Evolutionary conservation across 2,797 vertebrate genomes (phyloP), one percentile per base, ranked within the genome.

Genomic region (Spinus olivaceus): DNA sequence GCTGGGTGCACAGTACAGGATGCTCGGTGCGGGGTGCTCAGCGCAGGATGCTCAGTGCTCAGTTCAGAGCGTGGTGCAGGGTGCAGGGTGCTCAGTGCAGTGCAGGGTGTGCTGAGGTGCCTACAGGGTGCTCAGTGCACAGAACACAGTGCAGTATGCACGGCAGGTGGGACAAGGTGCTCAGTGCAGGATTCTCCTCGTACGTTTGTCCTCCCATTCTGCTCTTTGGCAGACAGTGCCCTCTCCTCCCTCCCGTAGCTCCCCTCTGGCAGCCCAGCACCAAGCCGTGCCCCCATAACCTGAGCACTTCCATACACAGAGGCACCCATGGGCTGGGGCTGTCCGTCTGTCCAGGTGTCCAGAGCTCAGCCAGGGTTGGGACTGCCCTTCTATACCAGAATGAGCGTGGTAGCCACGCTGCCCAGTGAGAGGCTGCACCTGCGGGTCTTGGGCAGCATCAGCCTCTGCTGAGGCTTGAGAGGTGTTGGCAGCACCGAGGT

Each of bases 361-460:
- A 5, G 24, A 44, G 35, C 30, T 61, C 72, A 17, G 42, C 42
- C 27, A 8, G 9, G 7, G 1, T 4, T 5, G 4, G 64, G 7
- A 18, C 50, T 30, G 51, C n/a, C 18, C 25, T 42, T 3, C 35
- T n/a, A 1, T 20, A 15, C 32, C 16, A n/a, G 39, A 30, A 10
- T 1, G 3, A 42, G 22, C 0, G 0, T 42, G 59, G 30, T 46
- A 2, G n/a, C 35, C n/a, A 33, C 33, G 24, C 60, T 3, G 18
- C 28, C 4, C 4, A 8, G 47, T 6, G 67, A 14, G 77, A 12
- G 19, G 32, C 63, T 35, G 63, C 1, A 3, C 39, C 50, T 4
- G 1, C 0, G 0, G 24, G 32, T 50, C 41, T 30, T 0, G 0
- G 6, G 65, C 9, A 12, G 49, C 1, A 0, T 22, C 32, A 37